Conservation (phyloP, 2,888 invertebrate species). For the Balanococcus diminutus region DNA sequence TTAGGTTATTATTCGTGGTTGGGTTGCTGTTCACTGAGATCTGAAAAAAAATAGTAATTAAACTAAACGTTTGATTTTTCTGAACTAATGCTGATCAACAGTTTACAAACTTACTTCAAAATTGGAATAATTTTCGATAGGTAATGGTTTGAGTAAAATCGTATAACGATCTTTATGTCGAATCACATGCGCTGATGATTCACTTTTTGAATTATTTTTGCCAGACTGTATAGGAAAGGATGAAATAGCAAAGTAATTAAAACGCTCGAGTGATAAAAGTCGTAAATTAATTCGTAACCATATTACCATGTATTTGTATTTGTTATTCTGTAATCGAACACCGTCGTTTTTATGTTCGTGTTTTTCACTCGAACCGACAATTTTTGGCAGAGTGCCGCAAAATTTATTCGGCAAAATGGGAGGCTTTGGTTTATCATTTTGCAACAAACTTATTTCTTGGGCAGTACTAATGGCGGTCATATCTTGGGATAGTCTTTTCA, state of each 20-base stretch:
- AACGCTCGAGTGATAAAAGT: background rate
- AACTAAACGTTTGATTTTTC: too few species aligned
- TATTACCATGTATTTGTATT: constrained; percentile 27
- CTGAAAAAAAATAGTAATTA: constrained; percentile 15
- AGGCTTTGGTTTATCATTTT: constrained; percentile 18
- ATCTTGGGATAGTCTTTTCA: constrained; percentile 62
- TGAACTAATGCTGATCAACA: background rate
- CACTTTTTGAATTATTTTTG: constrained; percentile 15
- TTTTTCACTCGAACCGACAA: background rate
- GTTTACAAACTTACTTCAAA: constrained; percentile 2
- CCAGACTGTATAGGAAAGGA: constrained; percentile 18
- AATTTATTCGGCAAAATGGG: background rate
- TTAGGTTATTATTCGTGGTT: background rate
- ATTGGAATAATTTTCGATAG: constrained; percentile 36
- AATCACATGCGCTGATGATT: constrained; percentile 35
- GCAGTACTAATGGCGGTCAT: constrained; percentile 51
- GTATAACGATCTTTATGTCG: constrained; percentile 47
- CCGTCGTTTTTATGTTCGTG: background rate
- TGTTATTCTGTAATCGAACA: background rate
- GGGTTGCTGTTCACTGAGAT: constrained; percentile 16
- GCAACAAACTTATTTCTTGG: constrained; percentile 49
- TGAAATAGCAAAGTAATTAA: background rate
- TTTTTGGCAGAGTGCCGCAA: constrained; percentile 41
- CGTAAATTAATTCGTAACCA: background rate
- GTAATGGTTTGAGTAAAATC: constrained; percentile 40